A percentile compares a stretch with the other conserved stretches of the same genome.
These are phyloP conservation scores for Aporophyla lueneburgensis DNA, from an alignment of 2,888 invertebrate species.

Conservation along the genomic window DNA sequence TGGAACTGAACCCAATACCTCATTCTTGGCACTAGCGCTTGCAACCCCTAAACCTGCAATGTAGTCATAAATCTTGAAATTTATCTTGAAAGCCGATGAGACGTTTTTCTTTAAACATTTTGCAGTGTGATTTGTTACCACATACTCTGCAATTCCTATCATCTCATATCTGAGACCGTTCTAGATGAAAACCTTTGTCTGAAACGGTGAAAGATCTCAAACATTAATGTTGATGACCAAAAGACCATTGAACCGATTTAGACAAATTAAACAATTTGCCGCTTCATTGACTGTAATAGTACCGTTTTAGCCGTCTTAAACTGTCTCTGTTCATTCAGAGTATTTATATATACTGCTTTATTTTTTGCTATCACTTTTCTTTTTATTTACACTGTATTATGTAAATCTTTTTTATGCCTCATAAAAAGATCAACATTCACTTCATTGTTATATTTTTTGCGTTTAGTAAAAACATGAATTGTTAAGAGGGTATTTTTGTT, in stretches of 20 bases:
- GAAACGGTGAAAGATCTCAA: neutral
- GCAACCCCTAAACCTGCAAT: too few species aligned
- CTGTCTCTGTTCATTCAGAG: slow-evolving; percentile 38
- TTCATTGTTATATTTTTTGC: slow-evolving; percentile 25
- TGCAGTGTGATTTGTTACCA: neutral
- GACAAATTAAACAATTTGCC: slow-evolving; percentile 50
- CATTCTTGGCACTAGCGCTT: too few species aligned
- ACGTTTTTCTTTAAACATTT: neutral
- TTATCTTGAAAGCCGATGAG: too few species aligned
- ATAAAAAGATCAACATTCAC: slow-evolving; percentile 53
- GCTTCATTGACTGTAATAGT: slow-evolving; percentile 43
- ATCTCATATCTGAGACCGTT: neutral
- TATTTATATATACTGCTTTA: slow-evolving; percentile 39
- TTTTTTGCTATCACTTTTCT: slow-evolving; percentile 37
- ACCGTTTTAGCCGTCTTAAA: slow-evolving; percentile 44
- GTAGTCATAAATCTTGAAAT: too few species aligned
- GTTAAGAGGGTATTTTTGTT: slow-evolving; percentile 3
- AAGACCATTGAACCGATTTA: slow-evolving; percentile 15
- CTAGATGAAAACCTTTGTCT: neutral
- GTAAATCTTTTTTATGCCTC: slow-evolving; percentile 50
- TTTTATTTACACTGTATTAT: slow-evolving; percentile 37
- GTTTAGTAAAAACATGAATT: slow-evolving; percentile 8
- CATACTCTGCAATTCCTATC: too few species aligned
- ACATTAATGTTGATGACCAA: slow-evolving; percentile 32
- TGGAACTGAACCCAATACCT: too few species aligned